A percentile compares a stretch with the other conserved stretches of the same genome.
These are phyloP conservation scores for Rhodinocichla rosea DNA, from an alignment of 2,113 vertebrate genomes.

Conservation along the genomic window DNA sequence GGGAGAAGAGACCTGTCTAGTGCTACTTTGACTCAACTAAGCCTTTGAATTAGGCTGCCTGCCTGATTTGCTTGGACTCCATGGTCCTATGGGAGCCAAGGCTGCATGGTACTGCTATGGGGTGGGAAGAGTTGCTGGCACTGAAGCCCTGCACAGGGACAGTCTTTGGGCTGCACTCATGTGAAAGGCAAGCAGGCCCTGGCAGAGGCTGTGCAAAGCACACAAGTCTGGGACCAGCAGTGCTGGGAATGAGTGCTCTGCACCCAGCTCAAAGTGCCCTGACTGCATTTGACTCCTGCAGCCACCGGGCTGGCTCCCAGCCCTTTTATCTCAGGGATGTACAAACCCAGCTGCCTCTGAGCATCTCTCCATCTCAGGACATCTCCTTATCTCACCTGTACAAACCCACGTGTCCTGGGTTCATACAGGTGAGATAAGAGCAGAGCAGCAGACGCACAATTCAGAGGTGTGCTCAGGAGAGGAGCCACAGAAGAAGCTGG, in stretches of 20 bases:
- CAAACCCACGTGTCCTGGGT: background rate
- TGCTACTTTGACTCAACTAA: background rate
- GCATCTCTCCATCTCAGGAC: background rate
- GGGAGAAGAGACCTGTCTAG: background rate
- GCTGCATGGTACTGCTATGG: accelerated
- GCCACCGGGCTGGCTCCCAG: background rate
- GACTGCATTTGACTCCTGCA: background rate
- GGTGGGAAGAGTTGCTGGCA: background rate
- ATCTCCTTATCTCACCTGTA: background rate
- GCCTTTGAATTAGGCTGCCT: background rate
- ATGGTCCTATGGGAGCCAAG: background rate
- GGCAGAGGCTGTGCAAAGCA: background rate
- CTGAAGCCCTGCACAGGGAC: background rate
- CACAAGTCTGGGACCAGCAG: background rate
- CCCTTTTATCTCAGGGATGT: background rate
- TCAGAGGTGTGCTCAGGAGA: background rate
- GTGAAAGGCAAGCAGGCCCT: background rate
- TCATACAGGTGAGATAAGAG: background rate
- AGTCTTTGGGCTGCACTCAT: background rate
- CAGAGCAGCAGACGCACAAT: background rate
- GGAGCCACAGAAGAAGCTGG: background rate
- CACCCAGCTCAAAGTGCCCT: background rate
- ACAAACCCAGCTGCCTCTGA: background rate
- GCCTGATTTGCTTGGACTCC: background rate
- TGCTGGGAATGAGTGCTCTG: background rate